A percentile compares a stretch with the other conserved stretches of the same genome.
Evolutionary conservation across 2,797 vertebrate genomes (phyloP).

Genomic region (Lithobates sylvaticus): DNA sequence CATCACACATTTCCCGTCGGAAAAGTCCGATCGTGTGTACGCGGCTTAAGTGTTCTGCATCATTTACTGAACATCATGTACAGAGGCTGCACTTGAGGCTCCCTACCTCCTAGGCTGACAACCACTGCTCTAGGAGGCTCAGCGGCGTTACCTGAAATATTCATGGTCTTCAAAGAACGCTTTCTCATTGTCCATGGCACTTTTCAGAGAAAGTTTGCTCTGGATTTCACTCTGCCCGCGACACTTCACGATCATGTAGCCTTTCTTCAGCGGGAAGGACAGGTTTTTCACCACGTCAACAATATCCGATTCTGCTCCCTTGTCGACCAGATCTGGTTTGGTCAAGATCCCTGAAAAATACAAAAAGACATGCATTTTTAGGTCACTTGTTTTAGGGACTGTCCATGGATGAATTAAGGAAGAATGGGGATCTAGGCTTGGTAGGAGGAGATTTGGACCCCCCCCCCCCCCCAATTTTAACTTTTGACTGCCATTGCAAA

Average conservation of each 20-base stretch:
- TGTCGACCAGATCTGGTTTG: slow-evolving; percentile 90
- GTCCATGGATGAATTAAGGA: too few relatives aligned
- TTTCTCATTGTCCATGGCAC: slow-evolving; percentile 79
- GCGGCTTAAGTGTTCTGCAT: too few relatives aligned
- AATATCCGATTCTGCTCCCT: slow-evolving; percentile 80
- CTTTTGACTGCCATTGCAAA: too few relatives aligned
- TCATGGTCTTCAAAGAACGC: slow-evolving; percentile 81
- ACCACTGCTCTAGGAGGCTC: background rate
- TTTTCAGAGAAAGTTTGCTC: slow-evolving; percentile 73
- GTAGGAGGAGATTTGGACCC: too few relatives aligned
- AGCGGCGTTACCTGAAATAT: slow-evolving; percentile 75
- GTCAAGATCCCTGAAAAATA: slow-evolving; percentile 85
- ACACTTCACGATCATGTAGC: slow-evolving; percentile 91
- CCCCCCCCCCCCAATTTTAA: too few relatives aligned
- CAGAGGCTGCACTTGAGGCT: too few relatives aligned
- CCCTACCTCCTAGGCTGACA: too few relatives aligned
- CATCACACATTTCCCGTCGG: too few relatives aligned
- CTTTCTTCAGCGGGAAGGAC: slow-evolving; percentile 82
- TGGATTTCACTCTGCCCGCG: slow-evolving; percentile 88
- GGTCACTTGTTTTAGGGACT: too few relatives aligned
- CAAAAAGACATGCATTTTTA: background rate
- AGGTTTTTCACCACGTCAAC: slow-evolving; percentile 81
- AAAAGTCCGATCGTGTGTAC: too few relatives aligned
- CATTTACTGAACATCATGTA: too few relatives aligned
- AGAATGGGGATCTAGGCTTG: too few relatives aligned